Base-by-base conservation (phyloP, 2,113 vertebrate species). In the Origma solitaria region DNA sequence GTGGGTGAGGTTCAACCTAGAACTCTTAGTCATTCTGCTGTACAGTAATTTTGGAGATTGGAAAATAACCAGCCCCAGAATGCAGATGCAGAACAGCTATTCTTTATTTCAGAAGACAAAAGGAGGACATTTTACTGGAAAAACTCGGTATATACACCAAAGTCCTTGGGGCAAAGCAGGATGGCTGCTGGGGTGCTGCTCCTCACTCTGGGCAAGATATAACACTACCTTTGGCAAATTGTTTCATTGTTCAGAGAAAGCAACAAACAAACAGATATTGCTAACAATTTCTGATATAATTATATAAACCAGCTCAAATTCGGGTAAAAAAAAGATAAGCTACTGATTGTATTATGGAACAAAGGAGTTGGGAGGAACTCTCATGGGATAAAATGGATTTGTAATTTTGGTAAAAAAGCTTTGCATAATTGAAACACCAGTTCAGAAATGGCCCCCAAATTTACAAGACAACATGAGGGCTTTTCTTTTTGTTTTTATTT, bases 321-420 rank as follows among this genome's bases (percentile, higher is more conserved):
- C 54, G 84, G n/a, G 7, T 53, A 15, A 42, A 83, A 40, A 53
- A 92, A 86, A 18, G 49, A 81, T n/a, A 57, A 53, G 66, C 54
- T 90, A 86, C 86, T 92, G 69, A 45, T 78, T 90, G 18, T 81
- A 82, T 79, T 71, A 57, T 60, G 47, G 75, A 50, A 82, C 76
- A 82, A 78, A 85, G 12, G 37, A 79, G 37, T 30, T 28, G 40
- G 23, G 23, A 77, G 13, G 14, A 15, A 37, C 37, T 12, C 11
- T 76, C 30, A 28, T 7, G 27, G 14, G 28, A n/a, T n/a, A 69
- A 76, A 79, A 71, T 37, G 27, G 8, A 47, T 69, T 75, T 53
- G 25, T 53, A 50, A 13, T 53, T 64, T 33, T 35, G 15, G 24
- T 23, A 23, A 53, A 71, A 28, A 2, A 77, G 14, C 7, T 71